Evolutionary conservation across 2,797 vertebrate species (phyloP), one percentile per base, ranked within the genome.

Genomic region (Gambelia wislizenii): DNA sequence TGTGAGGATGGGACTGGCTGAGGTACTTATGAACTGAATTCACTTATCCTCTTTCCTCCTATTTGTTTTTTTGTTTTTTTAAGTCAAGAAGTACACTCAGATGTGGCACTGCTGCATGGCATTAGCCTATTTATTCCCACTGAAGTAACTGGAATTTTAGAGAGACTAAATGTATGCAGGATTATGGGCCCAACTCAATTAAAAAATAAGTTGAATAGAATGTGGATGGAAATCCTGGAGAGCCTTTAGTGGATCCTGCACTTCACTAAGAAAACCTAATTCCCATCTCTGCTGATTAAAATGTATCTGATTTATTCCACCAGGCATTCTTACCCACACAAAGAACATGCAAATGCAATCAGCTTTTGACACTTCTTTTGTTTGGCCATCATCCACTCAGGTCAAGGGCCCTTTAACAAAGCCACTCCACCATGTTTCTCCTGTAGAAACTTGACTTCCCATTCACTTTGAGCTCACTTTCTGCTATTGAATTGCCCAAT

Each of bases 251-350:
- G 16, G 39, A 61, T 33, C 67, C 7, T 33, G 52, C 27, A 27
- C 8, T 77, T 30, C 1, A 70, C 67, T 70, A 22, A 36, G 33
- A 70, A 81, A 82, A 8, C 20, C 79, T 72, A 81, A 87, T 39
- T 54, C 77, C 33, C 22, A 42, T 20, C 42, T 82, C 25, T 70
- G 27, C 25, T 42, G 59, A 44, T 36, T 39, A 56, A 87, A 52
- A 44, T n/a, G 49, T 56, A 3, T n/a, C 78, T 72, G 78, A 74
- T 82, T 82, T 74, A 74, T 74, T 87, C 86, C 69, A 82, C 86
- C 69, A 82, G 59, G 67, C 20, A 61, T 39, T 74, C 39, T 82
- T 33, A 3, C 18, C 6, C 42, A 44, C 39, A 87, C 30, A 87
- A 87, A 82, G 86, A 72, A 74, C 36, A 74, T 82, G 79, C 79